Conservation (phyloP, 2,113 vertebrate species). For the Irena cyanogastra region DNA sequence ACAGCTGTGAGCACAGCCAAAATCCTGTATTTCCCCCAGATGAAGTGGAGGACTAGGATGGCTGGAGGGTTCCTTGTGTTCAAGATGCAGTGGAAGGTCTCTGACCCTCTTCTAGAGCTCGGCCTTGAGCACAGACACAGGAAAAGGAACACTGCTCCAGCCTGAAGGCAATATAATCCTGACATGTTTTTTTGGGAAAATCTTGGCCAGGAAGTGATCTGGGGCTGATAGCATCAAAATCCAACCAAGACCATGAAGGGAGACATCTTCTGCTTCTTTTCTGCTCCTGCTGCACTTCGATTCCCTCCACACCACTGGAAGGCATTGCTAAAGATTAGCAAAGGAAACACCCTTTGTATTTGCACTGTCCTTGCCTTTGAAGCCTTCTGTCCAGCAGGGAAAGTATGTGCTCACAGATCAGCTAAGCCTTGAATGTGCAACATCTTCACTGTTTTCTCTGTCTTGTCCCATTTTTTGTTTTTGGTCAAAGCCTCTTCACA, state of each 20-base stretch:
- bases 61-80: fast-evolving
- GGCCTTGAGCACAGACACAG: fast-evolving
- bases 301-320: background rate
- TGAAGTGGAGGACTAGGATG: background rate
- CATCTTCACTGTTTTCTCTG: background rate
- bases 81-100: background rate
- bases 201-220: background rate
- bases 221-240: background rate
- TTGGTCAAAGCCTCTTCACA: background rate
- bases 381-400: background rate
- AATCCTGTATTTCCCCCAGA: background rate
- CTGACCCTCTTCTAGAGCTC: background rate
- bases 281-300: background rate
- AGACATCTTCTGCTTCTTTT: background rate
- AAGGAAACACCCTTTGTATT: background rate
- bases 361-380: background rate
- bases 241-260: background rate
- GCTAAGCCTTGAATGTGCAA: background rate
- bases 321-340: background rate
- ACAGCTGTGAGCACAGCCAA: background rate
- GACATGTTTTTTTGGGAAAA: background rate
- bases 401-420: background rate
- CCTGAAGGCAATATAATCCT: background rate
- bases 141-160: background rate
- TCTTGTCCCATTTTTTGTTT: background rate